phyloP scores from a whole-genome alignment of 2,113 vertebrate species.

The Thomomys bottae region DNA sequence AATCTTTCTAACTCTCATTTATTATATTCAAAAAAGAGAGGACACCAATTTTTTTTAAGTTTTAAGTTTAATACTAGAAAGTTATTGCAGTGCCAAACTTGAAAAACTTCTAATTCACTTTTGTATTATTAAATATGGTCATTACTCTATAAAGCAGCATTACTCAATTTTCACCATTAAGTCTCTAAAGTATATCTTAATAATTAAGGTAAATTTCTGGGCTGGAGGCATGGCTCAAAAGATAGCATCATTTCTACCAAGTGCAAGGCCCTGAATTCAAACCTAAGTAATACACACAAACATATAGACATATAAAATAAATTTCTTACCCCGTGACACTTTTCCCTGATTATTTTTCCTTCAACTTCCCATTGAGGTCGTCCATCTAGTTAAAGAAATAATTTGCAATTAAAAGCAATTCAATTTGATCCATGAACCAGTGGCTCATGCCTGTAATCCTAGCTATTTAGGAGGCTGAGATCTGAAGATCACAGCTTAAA shows the following conservation, averaged over 20 bases:
- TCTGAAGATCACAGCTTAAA: no score
- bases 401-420: constrained; percentile 73
- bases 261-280: no score
- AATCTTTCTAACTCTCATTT: constrained; percentile 29
- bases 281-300: no score
- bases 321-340: constrained; percentile 95
- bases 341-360: constrained; percentile 96
- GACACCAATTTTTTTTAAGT: neutral
- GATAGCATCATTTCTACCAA: no score
- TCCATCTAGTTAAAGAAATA: constrained; percentile 91
- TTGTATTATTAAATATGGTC: constrained; percentile 37
- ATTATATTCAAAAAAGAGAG: neutral
- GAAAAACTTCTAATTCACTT: constrained; percentile 51
- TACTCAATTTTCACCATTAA: constrained; percentile 51
- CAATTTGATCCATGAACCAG: neutral
- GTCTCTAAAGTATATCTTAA: constrained; percentile 66
- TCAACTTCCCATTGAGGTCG: constrained; percentile 98
- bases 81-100: constrained; percentile 6
- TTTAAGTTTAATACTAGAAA: constrained; percentile 56
- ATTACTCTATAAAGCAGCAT: constrained; percentile 16
- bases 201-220: constrained; percentile 84
- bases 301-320: no score
- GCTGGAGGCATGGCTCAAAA: no score
- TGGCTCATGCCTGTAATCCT: no score
- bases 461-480: no score